Evolutionary conservation across 2,888 invertebrate genomes (phyloP).

Genomic region (Acrobasis suavella): DNA sequence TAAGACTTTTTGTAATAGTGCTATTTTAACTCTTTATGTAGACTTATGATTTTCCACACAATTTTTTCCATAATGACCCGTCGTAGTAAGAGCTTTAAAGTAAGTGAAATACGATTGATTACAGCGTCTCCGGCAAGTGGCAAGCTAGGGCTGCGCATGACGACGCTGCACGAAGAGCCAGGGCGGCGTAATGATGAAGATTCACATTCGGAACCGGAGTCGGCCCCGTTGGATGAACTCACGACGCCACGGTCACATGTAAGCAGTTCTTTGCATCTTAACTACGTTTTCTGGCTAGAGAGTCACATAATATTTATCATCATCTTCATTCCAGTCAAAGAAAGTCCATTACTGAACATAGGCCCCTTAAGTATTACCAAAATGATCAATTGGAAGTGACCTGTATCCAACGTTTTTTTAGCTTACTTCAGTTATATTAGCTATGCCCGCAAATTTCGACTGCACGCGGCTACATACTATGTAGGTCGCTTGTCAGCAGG

Average conservation of each 20-base stretch:
- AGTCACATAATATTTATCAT: no score
- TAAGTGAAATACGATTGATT: conserved; percentile 37
- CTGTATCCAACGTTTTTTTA: no score
- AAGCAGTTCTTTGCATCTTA: conserved; percentile 30
- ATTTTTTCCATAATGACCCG: not conserved
- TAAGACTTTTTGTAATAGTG: conserved; percentile 1
- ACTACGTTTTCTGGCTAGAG: no score
- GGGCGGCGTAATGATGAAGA: conserved; percentile 72
- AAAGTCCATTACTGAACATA: no score
- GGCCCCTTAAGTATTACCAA: no score
- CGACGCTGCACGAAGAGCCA: conserved; percentile 95
- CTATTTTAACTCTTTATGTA: conserved; percentile 5
- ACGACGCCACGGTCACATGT: conserved; percentile 70
- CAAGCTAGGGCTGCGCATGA: conserved; percentile 94
- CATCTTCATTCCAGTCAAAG: no score
- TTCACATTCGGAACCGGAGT: conserved; percentile 77
- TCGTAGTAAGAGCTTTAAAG: not conserved
- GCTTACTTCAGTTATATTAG: no score
- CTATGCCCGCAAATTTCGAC: no score
- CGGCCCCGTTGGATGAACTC: conserved; percentile 63
- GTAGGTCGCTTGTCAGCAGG: no score
- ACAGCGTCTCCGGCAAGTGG: conserved; percentile 92
- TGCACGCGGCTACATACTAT: no score
- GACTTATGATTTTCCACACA: not conserved
- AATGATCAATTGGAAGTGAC: no score